Percentiles rank a stretch among this genome's conserved stretches.
Conservation (phyloP, 2,888 invertebrate genomes). For the Exocentrus adspersus region DNA sequence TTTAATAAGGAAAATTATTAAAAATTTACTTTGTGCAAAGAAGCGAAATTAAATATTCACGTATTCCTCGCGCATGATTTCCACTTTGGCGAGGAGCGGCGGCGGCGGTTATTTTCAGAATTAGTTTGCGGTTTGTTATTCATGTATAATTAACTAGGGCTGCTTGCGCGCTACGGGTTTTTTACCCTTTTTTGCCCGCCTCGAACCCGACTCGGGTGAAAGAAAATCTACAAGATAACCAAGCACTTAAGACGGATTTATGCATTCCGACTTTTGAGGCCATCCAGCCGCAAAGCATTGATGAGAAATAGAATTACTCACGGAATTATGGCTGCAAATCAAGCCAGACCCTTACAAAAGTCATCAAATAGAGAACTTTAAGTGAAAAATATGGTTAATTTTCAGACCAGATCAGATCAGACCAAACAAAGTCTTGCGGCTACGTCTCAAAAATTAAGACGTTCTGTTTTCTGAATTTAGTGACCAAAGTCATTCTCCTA, state of each 20-base stretch:
- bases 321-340: too few relatives aligned
- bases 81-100: not conserved
- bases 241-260: not conserved
- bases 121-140: slow-evolving; percentile 1
- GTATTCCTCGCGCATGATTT: slow-evolving; percentile 25
- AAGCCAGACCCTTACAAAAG: too few relatives aligned
- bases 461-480: too few relatives aligned
- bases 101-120: not conserved
- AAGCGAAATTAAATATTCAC: slow-evolving; percentile 26
- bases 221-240: not conserved
- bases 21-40: slow-evolving; percentile 38
- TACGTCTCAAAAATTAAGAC: too few relatives aligned
- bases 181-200: not conserved
- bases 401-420: too few relatives aligned
- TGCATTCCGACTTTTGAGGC: too few relatives aligned
- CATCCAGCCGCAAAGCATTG: too few relatives aligned
- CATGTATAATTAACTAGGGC: not conserved
- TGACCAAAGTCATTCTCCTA: too few relatives aligned
- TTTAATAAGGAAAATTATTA: slow-evolving; percentile 42
- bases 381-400: too few relatives aligned
- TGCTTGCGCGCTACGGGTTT: not conserved
- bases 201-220: not conserved
- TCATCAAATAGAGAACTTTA: too few relatives aligned
- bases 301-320: too few relatives aligned
- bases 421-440: too few relatives aligned